Conservation (phyloP, 2,797 vertebrate species). For the Peromyscus attwateri region DNA sequence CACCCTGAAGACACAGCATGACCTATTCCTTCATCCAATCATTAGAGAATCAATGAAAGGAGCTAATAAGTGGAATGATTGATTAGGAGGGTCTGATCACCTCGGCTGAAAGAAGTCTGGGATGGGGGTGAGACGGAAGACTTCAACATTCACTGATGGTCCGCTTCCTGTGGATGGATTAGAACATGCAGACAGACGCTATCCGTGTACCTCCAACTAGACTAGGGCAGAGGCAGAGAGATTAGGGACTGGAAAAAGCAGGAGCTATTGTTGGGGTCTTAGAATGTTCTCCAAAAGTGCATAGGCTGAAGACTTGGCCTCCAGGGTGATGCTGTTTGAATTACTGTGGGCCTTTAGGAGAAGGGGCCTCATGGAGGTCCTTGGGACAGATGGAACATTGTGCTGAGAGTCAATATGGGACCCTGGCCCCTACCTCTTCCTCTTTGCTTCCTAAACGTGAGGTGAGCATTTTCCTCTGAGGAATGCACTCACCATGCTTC, state of each 20-base stretch:
- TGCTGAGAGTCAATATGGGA: not conserved
- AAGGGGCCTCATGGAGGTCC: not conserved
- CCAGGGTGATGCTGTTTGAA: not conserved
- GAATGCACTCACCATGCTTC: not conserved
- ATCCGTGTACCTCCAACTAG: not conserved
- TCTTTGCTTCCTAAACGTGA: not conserved
- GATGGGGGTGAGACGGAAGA: not conserved
- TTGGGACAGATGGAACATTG: too few species aligned
- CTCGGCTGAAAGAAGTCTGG: not conserved
- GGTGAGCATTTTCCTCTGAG: too few species aligned
- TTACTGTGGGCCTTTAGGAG: not conserved
- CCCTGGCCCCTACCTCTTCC: not conserved
- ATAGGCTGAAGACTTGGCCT: not conserved
- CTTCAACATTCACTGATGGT: not conserved
- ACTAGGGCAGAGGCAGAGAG: not conserved
- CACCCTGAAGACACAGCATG: not conserved
- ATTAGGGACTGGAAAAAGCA: not conserved
- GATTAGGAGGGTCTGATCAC: not conserved
- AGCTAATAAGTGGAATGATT: slow-evolving; percentile 43
- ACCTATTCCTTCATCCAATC: not conserved
- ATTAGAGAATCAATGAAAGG: not conserved
- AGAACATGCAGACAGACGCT: not conserved
- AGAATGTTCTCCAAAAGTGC: not conserved
- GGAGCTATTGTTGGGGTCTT: not conserved
- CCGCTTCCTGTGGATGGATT: not conserved